Conservation (phyloP, 2,888 invertebrate species). For the Ophion ventricosus region DNA sequence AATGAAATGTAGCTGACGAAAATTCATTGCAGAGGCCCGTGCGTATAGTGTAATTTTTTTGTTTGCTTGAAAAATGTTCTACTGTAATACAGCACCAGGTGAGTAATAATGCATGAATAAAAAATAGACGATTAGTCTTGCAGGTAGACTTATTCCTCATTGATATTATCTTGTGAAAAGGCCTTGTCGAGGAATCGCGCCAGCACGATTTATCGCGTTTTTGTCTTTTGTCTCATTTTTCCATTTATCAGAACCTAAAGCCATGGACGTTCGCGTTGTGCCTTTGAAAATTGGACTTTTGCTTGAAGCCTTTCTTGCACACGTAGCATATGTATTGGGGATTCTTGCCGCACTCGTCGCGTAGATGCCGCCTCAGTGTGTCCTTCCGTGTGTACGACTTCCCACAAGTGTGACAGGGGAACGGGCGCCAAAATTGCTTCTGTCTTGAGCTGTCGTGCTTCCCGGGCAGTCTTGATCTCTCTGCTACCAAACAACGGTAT, state of each 20-base stretch:
- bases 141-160: neutral
- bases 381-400: constrained; percentile 85
- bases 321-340: constrained; percentile 89
- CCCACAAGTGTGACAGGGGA: constrained; percentile 74
- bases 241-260: constrained; percentile 55
- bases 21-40: neutral
- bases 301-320: constrained; percentile 88
- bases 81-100: neutral
- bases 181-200: constrained; percentile 25
- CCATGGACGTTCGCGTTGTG: constrained; percentile 77
- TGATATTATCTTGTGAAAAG: constrained; percentile 31
- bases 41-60: neutral
- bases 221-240: constrained; percentile 18
- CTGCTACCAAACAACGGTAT: constrained; percentile 58
- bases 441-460: constrained; percentile 49
- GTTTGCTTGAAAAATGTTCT: neutral
- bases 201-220: constrained; percentile 44
- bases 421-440: constrained; percentile 65
- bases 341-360: constrained; percentile 90
- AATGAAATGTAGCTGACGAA: constrained; percentile 11
- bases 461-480: constrained; percentile 33
- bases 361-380: constrained; percentile 90
- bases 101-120: constrained; percentile 22
- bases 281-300: constrained; percentile 83
- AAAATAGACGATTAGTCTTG: constrained; percentile 26